Evolutionary conservation across 1,140 invertebrate genomes (phyloP).

Genomic region (Elysia chlorotica): DNA sequence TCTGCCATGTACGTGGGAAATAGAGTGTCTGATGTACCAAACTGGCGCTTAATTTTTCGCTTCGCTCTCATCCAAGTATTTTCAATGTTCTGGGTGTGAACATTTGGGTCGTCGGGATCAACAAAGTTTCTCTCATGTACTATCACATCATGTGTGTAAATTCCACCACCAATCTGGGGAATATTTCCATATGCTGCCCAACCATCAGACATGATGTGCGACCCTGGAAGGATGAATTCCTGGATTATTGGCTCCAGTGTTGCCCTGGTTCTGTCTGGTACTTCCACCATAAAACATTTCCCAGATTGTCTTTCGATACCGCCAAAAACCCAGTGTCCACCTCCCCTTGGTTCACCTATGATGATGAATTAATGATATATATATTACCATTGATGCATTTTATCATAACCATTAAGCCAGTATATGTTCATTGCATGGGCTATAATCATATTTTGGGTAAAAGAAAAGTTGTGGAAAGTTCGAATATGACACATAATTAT

Average conservation of each 20-base stretch:
- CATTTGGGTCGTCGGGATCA: conserved; percentile 12
- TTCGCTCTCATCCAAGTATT: conserved; percentile 25
- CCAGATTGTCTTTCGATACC: conserved; percentile 18
- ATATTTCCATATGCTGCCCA: conserved; percentile 23
- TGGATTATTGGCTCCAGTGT: conserved; percentile 21
- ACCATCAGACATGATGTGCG: conserved; percentile 24
- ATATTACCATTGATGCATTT: no score
- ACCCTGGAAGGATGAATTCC: conserved; percentile 24
- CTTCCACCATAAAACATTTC: conserved; percentile 16
- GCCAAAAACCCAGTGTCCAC: conserved; percentile 35
- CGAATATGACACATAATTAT: no score
- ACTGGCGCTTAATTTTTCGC: conserved; percentile 17
- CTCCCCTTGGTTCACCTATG: no score
- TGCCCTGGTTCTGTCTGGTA: conserved; percentile 15
- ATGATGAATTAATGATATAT: no score
- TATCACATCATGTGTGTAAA: conserved; percentile 15
- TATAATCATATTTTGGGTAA: no score
- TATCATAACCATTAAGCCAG: no score
- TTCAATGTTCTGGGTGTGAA: conserved; percentile 22
- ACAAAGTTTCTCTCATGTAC: conserved; percentile 21
- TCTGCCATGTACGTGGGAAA: conserved; percentile 19
- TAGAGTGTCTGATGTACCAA: conserved; percentile 8
- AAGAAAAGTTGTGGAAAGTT: no score
- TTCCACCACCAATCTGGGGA: conserved; percentile 4
- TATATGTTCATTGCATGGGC: no score